Evolutionary conservation across 2,797 vertebrate genomes (phyloP), one percentile per base, ranked within the genome.

Genomic region (Sternarchorhynchus goeldii): DNA sequence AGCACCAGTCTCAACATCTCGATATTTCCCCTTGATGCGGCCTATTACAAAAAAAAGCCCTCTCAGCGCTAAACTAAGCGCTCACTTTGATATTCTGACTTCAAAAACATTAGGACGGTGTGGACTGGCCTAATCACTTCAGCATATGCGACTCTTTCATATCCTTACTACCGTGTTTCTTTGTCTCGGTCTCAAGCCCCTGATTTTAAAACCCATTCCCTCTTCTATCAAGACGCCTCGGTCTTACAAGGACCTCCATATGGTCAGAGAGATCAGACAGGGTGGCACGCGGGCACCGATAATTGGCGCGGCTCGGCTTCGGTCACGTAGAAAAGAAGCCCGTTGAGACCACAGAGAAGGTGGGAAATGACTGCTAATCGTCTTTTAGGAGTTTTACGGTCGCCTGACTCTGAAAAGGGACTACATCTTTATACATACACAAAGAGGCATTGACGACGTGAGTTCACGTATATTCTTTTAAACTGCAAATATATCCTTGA

Each of bases 291-390:
- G 90, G 45, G 45, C 91, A 79, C 78, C 66, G 80, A 90, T 96
- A 96, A 96, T 95, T 92, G 93, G 90, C 87, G 88, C 89, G 87
- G 92, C 88, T 91, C 78, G 89, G 90, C 89, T 87, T 89, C 89
- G 92, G 94, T 93, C 94, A 96, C 94, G 95, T 90, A 90, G 90
- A 88, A 90, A 29, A 25, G 65, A 21, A 31, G 21, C 8, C 20
- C 20, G 6, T 12, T 29, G 21, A 32, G 14, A 64, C 17, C 12
- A 36, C 32, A 10, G 88, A 86, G 89, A 88, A 88, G 88, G 77
- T 91, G 93, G 89, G 89, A 93, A 92, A 93, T 91, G 91, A 90
- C 76, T 50, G 86, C 88, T 93, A 92, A 93, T 94, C 91, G 92
- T 90, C 92, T 91, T 91, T 91, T 91, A 91, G 86, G 90, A 90